These are phyloP conservation scores for Amphiduros pacificus DNA, from an alignment of 2,888 invertebrate genomes.

Conservation along the genomic window DNA sequence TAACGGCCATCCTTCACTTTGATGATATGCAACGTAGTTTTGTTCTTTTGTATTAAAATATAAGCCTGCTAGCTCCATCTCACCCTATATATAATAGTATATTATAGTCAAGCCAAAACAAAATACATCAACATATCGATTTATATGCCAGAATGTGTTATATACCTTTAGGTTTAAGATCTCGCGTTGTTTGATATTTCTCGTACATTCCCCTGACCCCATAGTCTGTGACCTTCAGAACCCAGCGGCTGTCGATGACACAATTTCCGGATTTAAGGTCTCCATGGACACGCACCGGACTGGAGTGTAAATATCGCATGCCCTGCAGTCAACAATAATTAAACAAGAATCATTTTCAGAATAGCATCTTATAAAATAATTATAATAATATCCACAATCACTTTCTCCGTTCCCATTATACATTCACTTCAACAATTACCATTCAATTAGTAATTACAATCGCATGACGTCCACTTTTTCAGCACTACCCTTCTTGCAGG, in stretches of 20 bases:
- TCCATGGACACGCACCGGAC: conserved; percentile 82
- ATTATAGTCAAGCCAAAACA: not conserved
- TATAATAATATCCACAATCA: no score
- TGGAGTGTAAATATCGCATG: conserved; percentile 83
- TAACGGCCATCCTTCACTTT: no score
- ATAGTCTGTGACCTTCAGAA: conserved; percentile 90
- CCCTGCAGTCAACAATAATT: conserved; percentile 65
- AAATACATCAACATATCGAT: not conserved
- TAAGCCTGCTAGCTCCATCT: no score
- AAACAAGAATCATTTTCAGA: not conserved
- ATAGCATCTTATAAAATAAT: not conserved
- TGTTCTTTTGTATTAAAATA: no score
- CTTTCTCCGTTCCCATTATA: no score
- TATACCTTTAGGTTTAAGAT: conserved; percentile 68
- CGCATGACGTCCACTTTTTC: no score
- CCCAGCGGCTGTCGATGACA: conserved; percentile 94
- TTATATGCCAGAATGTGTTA: not conserved
- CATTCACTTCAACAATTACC: no score
- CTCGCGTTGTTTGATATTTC: conserved; percentile 37
- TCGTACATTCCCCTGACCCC: conserved; percentile 68
- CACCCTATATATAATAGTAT: no score
- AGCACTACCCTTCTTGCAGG: no score
- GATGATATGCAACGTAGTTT: no score
- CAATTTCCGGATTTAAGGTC: conserved; percentile 87
- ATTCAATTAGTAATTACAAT: no score